These are phyloP conservation scores for Brachyopa scutellaris DNA, from an alignment of 2,888 invertebrate species.

Conservation along the genomic window DNA sequence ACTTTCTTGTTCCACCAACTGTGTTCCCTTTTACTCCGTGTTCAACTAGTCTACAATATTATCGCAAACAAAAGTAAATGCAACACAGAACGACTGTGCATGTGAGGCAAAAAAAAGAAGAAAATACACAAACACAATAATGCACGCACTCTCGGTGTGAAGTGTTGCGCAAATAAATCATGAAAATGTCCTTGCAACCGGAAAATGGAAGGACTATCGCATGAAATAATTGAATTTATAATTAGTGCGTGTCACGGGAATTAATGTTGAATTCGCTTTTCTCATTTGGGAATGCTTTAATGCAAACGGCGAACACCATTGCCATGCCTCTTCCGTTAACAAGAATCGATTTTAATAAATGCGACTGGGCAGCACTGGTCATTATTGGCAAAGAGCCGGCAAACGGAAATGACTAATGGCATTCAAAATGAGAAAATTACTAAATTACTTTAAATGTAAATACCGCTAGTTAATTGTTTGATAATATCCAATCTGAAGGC, in stretches of 20 bases:
- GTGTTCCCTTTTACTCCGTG: too few relatives aligned
- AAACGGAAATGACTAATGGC: conserved; percentile 63
- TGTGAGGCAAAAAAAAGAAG: neutral
- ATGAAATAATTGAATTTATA: conserved; percentile 70
- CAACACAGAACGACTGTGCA: too few relatives aligned
- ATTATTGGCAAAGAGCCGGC: neutral
- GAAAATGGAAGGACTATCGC: conserved; percentile 41
- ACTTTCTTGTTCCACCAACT: too few relatives aligned
- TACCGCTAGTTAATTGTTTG: neutral
- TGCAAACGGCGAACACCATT: neutral
- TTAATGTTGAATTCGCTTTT: conserved; percentile 41
- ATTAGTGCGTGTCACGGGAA: conserved; percentile 64
- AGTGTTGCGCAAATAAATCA: conserved; percentile 63
- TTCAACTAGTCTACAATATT: neutral
- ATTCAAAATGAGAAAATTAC: conserved; percentile 52
- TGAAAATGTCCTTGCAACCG: conserved; percentile 62
- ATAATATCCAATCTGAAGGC: neutral
- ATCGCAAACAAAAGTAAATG: conserved; percentile 30
- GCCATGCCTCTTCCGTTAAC: neutral
- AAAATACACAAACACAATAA: conserved; percentile 10
- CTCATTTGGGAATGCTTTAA: conserved; percentile 1
- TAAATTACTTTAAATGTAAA: conserved; percentile 32
- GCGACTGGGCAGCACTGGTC: neutral
- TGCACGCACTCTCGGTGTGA: conserved; percentile 35
- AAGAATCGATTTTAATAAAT: conserved; percentile 53